These are phyloP conservation scores for Ianthella basta DNA, from an alignment of 37 sponge, comb jelly and placozoan species.

Conservation along the genomic window DNA sequence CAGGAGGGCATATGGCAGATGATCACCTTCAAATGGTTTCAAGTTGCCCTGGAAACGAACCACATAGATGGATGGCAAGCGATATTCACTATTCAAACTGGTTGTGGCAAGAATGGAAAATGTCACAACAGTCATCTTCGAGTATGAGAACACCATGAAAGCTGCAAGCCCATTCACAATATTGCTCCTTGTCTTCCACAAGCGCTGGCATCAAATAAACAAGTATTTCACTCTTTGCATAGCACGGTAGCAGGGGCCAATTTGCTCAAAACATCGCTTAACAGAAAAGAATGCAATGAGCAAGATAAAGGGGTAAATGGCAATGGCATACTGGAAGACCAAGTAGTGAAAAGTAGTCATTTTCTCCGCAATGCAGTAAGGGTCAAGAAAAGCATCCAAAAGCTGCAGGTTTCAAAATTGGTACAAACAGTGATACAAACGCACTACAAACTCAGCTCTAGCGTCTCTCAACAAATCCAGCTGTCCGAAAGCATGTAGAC, in stretches of 20 bases:
- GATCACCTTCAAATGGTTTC: conserved; percentile 18
- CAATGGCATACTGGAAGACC: conserved; percentile 30
- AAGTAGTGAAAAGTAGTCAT: conserved; percentile 18
- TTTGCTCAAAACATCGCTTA: not conserved
- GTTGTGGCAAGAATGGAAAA: conserved; percentile 51
- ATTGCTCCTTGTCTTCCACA: conserved; percentile 28
- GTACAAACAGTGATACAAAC: conserved; percentile 21
- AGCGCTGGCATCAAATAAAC: conserved; percentile 27
- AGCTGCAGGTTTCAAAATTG: conserved; percentile 72
- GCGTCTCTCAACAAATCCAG: not conserved
- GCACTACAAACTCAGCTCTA: not conserved
- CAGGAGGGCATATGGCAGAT: conserved; percentile 34
- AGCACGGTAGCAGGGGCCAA: not conserved
- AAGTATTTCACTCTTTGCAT: not conserved
- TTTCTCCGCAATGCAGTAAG: conserved; percentile 33
- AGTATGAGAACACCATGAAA: conserved; percentile 72
- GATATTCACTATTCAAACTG: not conserved
- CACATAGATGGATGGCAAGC: not conserved
- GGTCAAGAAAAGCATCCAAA: conserved; percentile 18
- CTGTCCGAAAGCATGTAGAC: conserved; percentile 30
- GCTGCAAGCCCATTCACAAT: conserved; percentile 60
- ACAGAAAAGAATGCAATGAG: not conserved
- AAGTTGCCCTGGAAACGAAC: conserved; percentile 35
- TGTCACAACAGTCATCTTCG: conserved; percentile 60
- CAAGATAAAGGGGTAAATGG: conserved; percentile 17